Base-by-base conservation (phyloP, 2,113 vertebrate species). In the Onychostruthus taczanowskii region DNA sequence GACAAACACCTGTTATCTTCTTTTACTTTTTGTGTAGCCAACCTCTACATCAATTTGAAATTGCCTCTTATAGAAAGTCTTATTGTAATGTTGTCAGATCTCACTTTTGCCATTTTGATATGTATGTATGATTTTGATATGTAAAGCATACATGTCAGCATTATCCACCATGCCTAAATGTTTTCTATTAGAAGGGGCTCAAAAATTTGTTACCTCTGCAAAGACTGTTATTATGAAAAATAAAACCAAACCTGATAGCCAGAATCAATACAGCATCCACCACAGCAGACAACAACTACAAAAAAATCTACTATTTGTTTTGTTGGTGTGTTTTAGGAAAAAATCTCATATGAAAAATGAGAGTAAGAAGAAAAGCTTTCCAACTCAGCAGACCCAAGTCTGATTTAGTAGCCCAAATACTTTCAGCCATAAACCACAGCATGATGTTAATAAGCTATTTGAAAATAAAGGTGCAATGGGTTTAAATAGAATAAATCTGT, bases 251-350 rank as follows among this genome's bases (percentile, higher is more conserved):
- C 18, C 8, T 37, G 44, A 78, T 24, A n/a, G 6, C 16, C 41
- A 82, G 47, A 92, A 84, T 77, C 61, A 89, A 3, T 59, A 55
- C 59, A 28, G 8, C 17, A 88, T 66, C 75, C 67, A 80, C 14
- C 0, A 2, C 0, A 80, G 47, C 18, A 67, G 61, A 33, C 10
- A 23, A 58, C 18, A 7, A 30, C 6, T 64, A 61, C 2, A 11
- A 49, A 4, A n/a, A 28, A 15, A 44, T 1, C 7, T 28, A 11
- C 63, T 63, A 21, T 56, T 50, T 46, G 10, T 37, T 83, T 66
- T 49, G 7, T 18, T 46, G 23, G 8, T 55, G 35, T 53, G 33
- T 64, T 84, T 66, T n/a, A 59, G 9, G 17, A 61, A 86, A 90
- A 61, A 78, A 67, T 28, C 23, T 64, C 74, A 53, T n/a, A 58